A percentile compares a stretch with the other conserved stretches of the same genome.
phyloP scores from a whole-genome alignment of 2,113 vertebrate genomes.

The Antechinus stuartii region DNA sequence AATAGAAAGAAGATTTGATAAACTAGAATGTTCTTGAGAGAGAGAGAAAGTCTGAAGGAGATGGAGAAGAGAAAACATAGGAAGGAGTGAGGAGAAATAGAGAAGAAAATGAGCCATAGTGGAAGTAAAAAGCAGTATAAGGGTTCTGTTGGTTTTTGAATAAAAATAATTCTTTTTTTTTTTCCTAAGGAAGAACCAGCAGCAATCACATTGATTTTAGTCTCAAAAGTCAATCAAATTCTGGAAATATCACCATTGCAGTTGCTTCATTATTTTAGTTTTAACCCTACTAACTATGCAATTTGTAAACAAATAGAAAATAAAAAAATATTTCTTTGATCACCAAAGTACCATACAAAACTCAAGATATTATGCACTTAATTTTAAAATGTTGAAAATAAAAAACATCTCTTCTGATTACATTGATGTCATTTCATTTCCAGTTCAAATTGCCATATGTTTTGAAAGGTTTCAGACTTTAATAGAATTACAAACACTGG shows the following conservation, averaged over 20 bases:
- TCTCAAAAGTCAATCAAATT: background rate
- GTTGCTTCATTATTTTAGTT: conserved; percentile 26
- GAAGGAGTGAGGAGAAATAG: too few relatives aligned
- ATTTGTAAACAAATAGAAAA: conserved; percentile 68
- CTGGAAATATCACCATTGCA: background rate
- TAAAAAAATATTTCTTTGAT: conserved; percentile 55
- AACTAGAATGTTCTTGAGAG: background rate
- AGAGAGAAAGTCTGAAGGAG: background rate
- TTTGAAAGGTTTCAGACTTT: conserved; percentile 66
- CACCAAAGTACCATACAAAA: conserved; percentile 45
- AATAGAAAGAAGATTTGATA: background rate
- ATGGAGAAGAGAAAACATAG: background rate
- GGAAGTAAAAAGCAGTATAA: background rate
- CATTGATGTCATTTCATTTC: conserved; percentile 70
- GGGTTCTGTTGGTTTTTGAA: background rate
- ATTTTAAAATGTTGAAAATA: conserved; percentile 33
- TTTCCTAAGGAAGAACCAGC: background rate
- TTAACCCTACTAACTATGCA: conserved; percentile 12
- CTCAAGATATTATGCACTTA: conserved; percentile 36
- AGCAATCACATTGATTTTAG: conserved; percentile 23
- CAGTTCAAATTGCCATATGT: conserved; percentile 55
- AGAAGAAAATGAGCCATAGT: background rate
- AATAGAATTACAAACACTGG: conserved; percentile 50
- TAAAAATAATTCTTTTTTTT: background rate
- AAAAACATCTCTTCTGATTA: conserved; percentile 30